Percentiles rank a stretch among this genome's conserved stretches.
phyloP scores from a whole-genome alignment of 2,113 vertebrate genomes.

The Lophura nycthemera region DNA sequence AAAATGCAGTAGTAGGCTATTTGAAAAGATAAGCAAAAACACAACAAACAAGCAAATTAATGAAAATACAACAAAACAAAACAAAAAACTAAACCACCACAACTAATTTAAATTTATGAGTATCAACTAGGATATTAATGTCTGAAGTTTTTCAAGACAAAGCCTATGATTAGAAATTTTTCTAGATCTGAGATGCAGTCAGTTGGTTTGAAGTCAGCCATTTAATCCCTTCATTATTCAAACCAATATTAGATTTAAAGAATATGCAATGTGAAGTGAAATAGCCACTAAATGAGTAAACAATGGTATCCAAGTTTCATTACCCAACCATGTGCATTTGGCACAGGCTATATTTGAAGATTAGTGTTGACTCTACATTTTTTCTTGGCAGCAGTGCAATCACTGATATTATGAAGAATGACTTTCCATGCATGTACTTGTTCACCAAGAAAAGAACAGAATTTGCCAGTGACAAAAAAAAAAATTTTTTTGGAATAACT shows the following conservation, averaged over 20 bases:
- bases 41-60: neutral
- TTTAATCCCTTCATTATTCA: neutral
- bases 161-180: neutral
- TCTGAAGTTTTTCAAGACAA: neutral
- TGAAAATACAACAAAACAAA: neutral
- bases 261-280: neutral
- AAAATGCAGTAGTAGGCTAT: neutral
- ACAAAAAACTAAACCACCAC: neutral
- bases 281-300: neutral
- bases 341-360: neutral
- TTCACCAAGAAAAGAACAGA: neutral
- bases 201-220: neutral
- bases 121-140: neutral
- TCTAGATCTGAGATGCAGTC: neutral
- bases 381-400: neutral
- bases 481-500: neutral
- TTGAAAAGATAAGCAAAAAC: neutral
- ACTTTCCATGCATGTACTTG: neutral
- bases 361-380: neutral
- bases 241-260: neutral
- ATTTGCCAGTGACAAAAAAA: neutral
- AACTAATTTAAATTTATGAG: neutral
- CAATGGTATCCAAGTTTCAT: neutral
- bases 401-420: neutral
- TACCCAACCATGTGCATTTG: accelerated